These are phyloP conservation scores for Drosophila ochracea DNA, from an alignment of 2,888 invertebrate species.

Conservation along the genomic window DNA sequence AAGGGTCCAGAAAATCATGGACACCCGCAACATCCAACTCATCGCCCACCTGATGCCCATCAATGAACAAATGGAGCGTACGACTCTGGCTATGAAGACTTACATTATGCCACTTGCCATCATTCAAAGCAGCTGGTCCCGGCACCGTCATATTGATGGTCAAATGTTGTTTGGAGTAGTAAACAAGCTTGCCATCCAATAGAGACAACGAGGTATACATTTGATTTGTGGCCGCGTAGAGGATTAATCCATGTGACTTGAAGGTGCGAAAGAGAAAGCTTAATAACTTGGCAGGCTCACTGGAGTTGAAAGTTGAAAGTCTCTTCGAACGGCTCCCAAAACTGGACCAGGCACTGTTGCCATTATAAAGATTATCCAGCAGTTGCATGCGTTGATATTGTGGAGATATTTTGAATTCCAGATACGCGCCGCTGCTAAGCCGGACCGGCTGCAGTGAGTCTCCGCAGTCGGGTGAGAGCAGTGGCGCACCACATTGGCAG, in stretches of 20 bases:
- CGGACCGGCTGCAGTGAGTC: conserved; percentile 92
- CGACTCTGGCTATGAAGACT: conserved; percentile 90
- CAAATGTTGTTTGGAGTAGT: conserved; percentile 92
- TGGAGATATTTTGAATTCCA: conserved; percentile 92
- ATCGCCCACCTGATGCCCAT: conserved; percentile 91
- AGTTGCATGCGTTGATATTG: conserved; percentile 95
- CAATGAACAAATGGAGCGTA: conserved; percentile 90
- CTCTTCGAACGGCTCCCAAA: conserved; percentile 21
- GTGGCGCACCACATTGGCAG: conserved; percentile 89
- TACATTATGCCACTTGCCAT: conserved; percentile 96
- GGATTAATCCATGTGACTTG: conserved; percentile 91
- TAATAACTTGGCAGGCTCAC: conserved; percentile 89
- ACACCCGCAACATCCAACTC: conserved; percentile 94
- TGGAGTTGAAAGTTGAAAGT: conserved; percentile 19
- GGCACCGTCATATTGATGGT: conserved; percentile 93
- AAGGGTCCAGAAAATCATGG: conserved; percentile 96
- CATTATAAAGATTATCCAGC: conserved; percentile 91
- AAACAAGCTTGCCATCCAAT: conserved; percentile 90
- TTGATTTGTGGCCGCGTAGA: conserved; percentile 94
- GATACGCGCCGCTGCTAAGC: conserved; percentile 91
- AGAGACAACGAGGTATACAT: conserved; percentile 94
- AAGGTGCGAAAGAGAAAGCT: conserved; percentile 93
- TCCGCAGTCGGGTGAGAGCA: conserved; percentile 92
- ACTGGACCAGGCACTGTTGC: conserved; percentile 89
- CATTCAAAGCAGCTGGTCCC: conserved; percentile 88